Conservation (phyloP, 1,140 invertebrate species). For the Polypedilum vanderplanki region DNA sequence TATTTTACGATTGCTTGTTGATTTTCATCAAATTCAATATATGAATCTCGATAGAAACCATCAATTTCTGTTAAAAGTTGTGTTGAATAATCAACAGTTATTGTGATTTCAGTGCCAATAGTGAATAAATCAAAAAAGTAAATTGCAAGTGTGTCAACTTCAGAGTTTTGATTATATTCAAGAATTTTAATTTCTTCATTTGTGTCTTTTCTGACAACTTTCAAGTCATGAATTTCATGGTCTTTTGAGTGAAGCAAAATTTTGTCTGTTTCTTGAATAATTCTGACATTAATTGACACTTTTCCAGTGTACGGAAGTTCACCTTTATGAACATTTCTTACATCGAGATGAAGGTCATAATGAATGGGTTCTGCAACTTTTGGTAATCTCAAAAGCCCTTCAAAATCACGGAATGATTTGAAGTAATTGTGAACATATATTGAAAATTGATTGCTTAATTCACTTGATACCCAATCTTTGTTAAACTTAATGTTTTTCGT, state of each 20-base stretch:
- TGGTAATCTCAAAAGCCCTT: background rate
- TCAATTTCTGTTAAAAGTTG: background rate
- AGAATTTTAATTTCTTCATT: background rate
- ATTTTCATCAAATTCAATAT: background rate
- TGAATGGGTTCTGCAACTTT: background rate
- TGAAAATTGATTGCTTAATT: no score
- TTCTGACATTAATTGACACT: background rate
- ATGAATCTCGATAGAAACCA: background rate
- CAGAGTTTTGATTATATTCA: background rate
- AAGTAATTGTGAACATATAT: background rate
- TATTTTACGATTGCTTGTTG: background rate
- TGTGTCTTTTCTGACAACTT: conserved; percentile 22
- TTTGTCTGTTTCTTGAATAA: background rate
- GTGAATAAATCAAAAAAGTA: background rate
- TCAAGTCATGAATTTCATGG: conserved; percentile 40
- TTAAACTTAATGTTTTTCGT: background rate
- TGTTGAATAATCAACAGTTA: background rate
- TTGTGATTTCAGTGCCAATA: background rate
- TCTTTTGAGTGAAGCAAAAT: background rate
- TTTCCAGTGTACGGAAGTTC: background rate
- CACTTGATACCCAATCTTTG: background rate
- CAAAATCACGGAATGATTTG: background rate
- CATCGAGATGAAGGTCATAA: background rate
- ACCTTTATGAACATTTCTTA: background rate
- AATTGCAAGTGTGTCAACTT: background rate